Base-by-base conservation (phyloP, 2,888 invertebrate species). In the Oscheius sp. region DNA sequence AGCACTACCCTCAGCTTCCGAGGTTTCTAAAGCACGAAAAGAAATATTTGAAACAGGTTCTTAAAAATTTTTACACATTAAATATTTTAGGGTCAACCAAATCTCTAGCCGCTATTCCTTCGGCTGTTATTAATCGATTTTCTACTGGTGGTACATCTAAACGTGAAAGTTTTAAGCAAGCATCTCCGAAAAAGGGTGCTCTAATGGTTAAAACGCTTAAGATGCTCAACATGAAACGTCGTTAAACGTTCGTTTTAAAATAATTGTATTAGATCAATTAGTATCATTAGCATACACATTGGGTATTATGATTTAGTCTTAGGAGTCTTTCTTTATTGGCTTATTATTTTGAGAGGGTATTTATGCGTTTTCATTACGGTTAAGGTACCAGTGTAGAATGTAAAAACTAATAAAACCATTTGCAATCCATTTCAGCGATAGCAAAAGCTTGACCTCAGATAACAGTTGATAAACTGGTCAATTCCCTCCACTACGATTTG, bases 161-260 rank as follows among this genome's bases (percentile, higher is more conserved):
- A 51, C 20, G 49, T 32, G 38, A 61, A 9, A 26, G 6, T 22
- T 14, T 32, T 17, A 32, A 24, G 14, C 69, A 74, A 61, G 45
- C 49, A 12, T 50, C 28, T 0, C 41, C 36, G 14, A 74, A 74
- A 57, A 68, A 67, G 28, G 79, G 72, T 8, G 69, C 76, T 33
- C 67, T 80, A 20, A 77, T 82, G 73, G 41, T 62, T 33, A 74
- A 73, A 70, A 72, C 80, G 22, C 32, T 75, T 20, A 80, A 80
- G 63, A 78, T 76, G 80, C 56, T 77, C 26, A 73, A 77, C 24
- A 64, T 62, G 38, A 70, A 51, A 28, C 36, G 64, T 2, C 38
- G 64, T 9, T 64, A 44, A 64, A 20, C 5, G 12, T 41, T 41
- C 41, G 4, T 41, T 3, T 41, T 12, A 41, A 41, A 17, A n/a